Evolutionary conservation across 2,888 invertebrate genomes (phyloP), one percentile per base, ranked within the genome.

Genomic region (Steinernema scapterisci): DNA sequence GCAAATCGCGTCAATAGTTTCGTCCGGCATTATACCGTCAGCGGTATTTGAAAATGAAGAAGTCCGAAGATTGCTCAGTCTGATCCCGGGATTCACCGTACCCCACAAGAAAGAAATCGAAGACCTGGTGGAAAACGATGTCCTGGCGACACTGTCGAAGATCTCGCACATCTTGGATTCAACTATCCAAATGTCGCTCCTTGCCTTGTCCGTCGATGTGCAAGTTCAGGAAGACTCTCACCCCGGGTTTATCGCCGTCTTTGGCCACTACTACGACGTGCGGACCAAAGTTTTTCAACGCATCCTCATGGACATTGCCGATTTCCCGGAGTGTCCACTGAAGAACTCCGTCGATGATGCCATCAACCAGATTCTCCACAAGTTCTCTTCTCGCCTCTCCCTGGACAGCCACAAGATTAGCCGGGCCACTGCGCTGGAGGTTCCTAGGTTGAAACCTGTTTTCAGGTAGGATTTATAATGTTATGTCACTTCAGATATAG

Each of bases 211-310:
- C 11, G 63, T 63, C 9, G 63, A 63, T n/a, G 63, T 63, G 9
- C 63, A 63, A 5, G 1, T 31, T 6, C 63, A 38, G 16, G 27
- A 27, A 7, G 63, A n/a, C 1, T 16, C 31, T 6, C 63, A 16
- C 11, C 63, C 63, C 16, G 63, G 63, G 6, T 63, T 31, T 31
- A 31, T 63, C 31, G 63, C 63, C 19, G 31, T 63, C 1, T 63
- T 63, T 13, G 63, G 31, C 16, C 63, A 63, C 19, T 63, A 63
- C 63, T 63, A 63, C 63, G 27, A 27, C 19, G 16, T 63, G 63
- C 63, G 9, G 6, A 16, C 63, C 2, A 63, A 63, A 16, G 13
- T 9, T 16, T 63, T 63, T n/a, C 31, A 63, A 13, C 23, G 13
- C 16, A 6, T 63, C 16, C 63, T 63, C 5, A 21, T 63, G 7